phyloP scores from a whole-genome alignment of 2,113 vertebrate genomes.

The Sula dactylatra region DNA sequence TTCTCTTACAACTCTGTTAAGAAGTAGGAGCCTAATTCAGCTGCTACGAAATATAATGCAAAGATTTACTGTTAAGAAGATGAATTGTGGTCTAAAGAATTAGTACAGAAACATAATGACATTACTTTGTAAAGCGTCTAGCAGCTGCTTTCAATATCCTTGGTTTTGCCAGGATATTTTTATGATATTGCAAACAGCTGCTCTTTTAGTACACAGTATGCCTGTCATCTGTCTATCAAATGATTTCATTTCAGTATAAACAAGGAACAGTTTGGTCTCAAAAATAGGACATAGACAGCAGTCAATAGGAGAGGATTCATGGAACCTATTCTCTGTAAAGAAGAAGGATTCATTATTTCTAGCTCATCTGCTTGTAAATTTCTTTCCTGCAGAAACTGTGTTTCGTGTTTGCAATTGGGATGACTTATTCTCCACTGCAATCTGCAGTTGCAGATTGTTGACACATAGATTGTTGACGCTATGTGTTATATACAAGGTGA shows the following conservation, averaged over 20 bases:
- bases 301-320: neutral
- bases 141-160: slow-evolving; percentile 6
- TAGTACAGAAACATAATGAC: neutral
- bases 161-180: neutral
- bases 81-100: neutral
- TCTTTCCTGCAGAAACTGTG: neutral
- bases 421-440: neutral
- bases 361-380: neutral
- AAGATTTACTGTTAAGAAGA: neutral
- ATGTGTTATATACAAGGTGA: neutral
- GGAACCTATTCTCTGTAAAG: neutral
- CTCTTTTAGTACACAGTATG: neutral
- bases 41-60: neutral
- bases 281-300: neutral
- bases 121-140: slow-evolving; percentile 8
- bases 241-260: neutral
- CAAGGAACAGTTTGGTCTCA: neutral
- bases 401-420: neutral
- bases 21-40: neutral
- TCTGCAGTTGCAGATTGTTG: neutral
- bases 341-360: neutral
- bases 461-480: neutral
- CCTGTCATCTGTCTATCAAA: slow-evolving; percentile 25
- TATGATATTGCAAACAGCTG: slow-evolving; percentile 18
- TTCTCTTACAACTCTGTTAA: neutral